Conservation (phyloP, 1,140 invertebrate genomes). For the Zaprionus tsacasi region DNA sequence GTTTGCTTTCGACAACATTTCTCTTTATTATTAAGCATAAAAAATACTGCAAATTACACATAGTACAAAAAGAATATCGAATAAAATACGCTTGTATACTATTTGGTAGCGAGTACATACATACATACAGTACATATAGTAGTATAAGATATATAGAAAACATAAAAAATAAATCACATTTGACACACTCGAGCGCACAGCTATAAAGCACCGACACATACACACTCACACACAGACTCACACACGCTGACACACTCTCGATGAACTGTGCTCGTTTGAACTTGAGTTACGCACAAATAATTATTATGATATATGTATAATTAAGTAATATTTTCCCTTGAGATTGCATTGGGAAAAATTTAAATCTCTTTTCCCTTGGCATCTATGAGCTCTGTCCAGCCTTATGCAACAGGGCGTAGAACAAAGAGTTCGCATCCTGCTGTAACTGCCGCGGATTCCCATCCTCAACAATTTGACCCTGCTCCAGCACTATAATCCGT, state of each 20-base stretch:
- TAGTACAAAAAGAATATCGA: conserved; percentile 10
- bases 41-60: conserved; percentile 36
- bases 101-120: conserved; percentile 4
- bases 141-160: conserved; percentile 15
- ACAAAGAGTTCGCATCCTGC: conserved; percentile 85
- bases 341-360: neutral
- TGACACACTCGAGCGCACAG: conserved; percentile 28
- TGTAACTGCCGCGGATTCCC: conserved; percentile 88
- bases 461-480: conserved; percentile 91
- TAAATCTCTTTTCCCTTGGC: neutral
- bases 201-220: conserved; percentile 6
- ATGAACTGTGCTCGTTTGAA: neutral
- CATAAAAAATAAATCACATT: conserved; percentile 41
- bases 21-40: conserved; percentile 28
- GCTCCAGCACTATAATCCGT: conserved; percentile 91
- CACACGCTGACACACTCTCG: neutral
- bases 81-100: conserved; percentile 1
- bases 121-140: conserved; percentile 8
- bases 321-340: conserved; percentile 3
- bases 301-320: conserved; percentile 8
- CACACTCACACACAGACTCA: neutral
- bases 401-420: conserved; percentile 84
- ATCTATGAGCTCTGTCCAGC: conserved; percentile 25
- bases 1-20: conserved; percentile 34
- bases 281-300: neutral